Evolutionary conservation across 2,113 vertebrate species (phyloP), one percentile per base, ranked within the genome.

Genomic region (Hipposideros armiger): DNA sequence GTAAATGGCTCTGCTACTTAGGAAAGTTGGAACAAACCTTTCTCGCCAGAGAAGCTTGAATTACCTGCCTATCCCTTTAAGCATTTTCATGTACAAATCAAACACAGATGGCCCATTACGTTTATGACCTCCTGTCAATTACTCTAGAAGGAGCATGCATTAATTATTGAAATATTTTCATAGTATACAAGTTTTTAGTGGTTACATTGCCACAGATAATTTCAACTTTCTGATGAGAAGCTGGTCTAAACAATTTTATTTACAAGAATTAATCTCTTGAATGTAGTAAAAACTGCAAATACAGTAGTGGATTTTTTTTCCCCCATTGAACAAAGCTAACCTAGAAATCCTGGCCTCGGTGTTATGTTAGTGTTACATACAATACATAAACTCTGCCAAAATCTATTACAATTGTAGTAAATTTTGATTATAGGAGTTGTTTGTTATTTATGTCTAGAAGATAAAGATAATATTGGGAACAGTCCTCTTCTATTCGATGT

Each of bases 161-260:
- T 98, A 98, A 98, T 98, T 98, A 98, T 98, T 98, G 97, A 98
- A 98, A 98, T 98, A 98, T 98, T 98, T 98, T 98, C 98, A 97
- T 98, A 98, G 97, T 97, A 98, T 98, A 98, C 98, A 98, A 97
- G 96, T 98, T 98, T 97, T 98, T 97, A 98, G 97, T 97, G 97
- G 97, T 95, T 97, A 96, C 87, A 91, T 97, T 96, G 97, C 98
- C 96, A 97, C 96, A 98, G 98, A 98, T 98, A 96, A 98, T 98
- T 98, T 98, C 96, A 97, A 96, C 96, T 98, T 98, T 98, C 97
- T 98, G 98, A 98, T 98, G 98, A 98, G 92, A 97, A 97, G 97
- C 96, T 60, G 85, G 77, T 92, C 95, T 96, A 97, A 98, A 97
- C 92, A 92, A 98, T 92, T 92, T 98, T 98, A 98, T 98, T 98